Base-by-base conservation (phyloP, 2,888 invertebrate species). In the Drosophila testacea region DNA sequence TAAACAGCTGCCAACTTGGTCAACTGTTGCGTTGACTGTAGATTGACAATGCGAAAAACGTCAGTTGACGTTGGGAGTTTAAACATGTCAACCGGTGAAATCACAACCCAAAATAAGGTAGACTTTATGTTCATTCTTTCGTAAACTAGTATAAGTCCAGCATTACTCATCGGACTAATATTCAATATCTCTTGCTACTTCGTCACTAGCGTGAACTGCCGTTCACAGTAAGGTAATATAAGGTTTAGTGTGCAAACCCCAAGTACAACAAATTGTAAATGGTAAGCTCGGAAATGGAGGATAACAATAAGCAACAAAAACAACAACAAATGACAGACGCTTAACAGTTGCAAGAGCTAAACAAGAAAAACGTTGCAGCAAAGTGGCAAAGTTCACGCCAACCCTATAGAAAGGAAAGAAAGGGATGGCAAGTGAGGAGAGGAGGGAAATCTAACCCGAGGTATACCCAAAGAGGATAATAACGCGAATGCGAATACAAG, bases 301-400 rank as follows among this genome's bases (percentile, higher is more conserved):
- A 77, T 59, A 78, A 77, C 65, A 76, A 73, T 67, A 67, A 63
- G 54, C 41, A 66, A 46, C 39, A 55, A 71, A 42, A 30, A 22
- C 32, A 39, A 60, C 32, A 69, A 34, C 39, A 41, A 63, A 38
- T 65, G 68, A 61, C 65, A 63, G 69, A 65, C 66, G 61, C 55
- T 70, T 72, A 74, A 65, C 66, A 67, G 77, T 74, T 74, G 82
- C 79, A 64, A 51, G 52, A 68, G 55, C 60, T 38, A 46, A 54
- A 42, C 32, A n/a, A n/a, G 36, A 52, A 62, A 84, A 80, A 78
- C 22, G 86, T 83, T 80, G 78, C 77, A 73, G 77, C 79, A 77
- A 89, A 90, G 92, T 92, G 92, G 81, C 87, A 91, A 89, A 89
- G 86, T 91, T 91, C 91, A 91, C 91, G 91, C 91, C 90, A 87